Conservation (phyloP, 2,797 vertebrate species). For the Peromyscus eremicus region DNA sequence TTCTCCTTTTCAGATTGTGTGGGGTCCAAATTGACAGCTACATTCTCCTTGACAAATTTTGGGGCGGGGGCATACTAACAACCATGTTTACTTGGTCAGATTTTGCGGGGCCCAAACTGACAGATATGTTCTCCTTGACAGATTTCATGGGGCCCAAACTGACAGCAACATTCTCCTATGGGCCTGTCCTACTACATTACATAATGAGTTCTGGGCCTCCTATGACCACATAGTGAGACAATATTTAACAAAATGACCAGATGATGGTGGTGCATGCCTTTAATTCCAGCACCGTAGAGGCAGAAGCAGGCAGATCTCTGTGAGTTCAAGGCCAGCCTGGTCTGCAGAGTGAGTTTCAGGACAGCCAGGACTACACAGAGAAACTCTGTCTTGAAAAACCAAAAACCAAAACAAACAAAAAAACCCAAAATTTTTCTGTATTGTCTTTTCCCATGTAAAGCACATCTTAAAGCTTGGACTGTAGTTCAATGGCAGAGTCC, state of each 20-base stretch:
- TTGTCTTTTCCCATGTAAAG: not conserved
- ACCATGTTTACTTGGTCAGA: too few relatives aligned
- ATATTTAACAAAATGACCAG: not conserved
- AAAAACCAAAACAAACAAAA: not conserved
- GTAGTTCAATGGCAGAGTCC: not conserved
- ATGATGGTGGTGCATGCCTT: not conserved
- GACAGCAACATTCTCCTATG: too few relatives aligned
- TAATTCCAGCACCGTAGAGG: not conserved
- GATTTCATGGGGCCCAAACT: too few relatives aligned
- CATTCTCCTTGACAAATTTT: too few relatives aligned
- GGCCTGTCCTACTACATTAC: too few relatives aligned
- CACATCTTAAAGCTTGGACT: not conserved
- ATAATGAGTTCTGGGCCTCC: not conserved
- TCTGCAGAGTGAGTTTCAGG: not conserved
- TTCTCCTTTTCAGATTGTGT: too few relatives aligned
- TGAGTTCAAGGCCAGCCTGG: not conserved
- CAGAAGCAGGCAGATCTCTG: not conserved
- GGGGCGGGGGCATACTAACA: too few relatives aligned
- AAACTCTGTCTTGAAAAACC: not conserved
- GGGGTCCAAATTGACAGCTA: too few relatives aligned
- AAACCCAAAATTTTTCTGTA: not conserved
- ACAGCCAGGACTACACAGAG: not conserved
- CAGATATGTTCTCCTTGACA: too few relatives aligned
- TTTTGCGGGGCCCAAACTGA: too few relatives aligned
- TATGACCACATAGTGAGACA: not conserved